Evolutionary conservation across 2,113 vertebrate genomes (phyloP), one percentile per base, ranked within the genome.

Genomic region (Poecile atricapillus): DNA sequence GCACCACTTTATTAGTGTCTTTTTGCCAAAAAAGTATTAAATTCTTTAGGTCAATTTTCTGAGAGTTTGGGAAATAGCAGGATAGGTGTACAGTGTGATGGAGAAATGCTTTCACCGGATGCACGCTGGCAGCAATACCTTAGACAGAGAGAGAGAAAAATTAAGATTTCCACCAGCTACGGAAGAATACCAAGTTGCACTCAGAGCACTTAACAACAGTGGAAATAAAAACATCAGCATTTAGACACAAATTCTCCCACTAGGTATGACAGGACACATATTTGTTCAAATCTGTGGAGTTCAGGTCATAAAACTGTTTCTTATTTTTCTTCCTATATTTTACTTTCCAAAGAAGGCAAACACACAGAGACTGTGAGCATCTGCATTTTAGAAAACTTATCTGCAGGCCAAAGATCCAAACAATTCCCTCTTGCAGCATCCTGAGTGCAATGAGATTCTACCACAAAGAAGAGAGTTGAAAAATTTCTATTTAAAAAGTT

Each of bases 11-110:
- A 5, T 4, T 6, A 11, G 0, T 10, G 5, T 1, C 89, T 71
- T 94, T 97, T 95, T 97, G 96, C 96, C 96, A 97, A 84, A 96
- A 96, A 68, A 94, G 37, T 52, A 53, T 87, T 79, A 97, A 75
- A 44, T 95, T 53, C 1, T 60, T 75, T 21, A 65, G 0, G 2
- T 93, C 93, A 46, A 19, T 87, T 71, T 94, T 82, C 77, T 94
- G 89, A 58, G 91, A 43, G 73, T 95, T 96, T 78, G 77, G 9
- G 53, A 97, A 96, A 69, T 59, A 89, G 62, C 95, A 97, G 65
- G 94, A 91, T 52, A 97, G 60, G n/a, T 92, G 65, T 17, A 76
- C 96, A 30, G 93, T 87, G 89, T 97, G 95, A 65, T 93, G 92
- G 69, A 97, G 91, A 94, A 95, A 94, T 46, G 91, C 89, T 75